Base-by-base conservation (phyloP, 2,113 vertebrate genomes). In the Lipotes vexillifer region DNA sequence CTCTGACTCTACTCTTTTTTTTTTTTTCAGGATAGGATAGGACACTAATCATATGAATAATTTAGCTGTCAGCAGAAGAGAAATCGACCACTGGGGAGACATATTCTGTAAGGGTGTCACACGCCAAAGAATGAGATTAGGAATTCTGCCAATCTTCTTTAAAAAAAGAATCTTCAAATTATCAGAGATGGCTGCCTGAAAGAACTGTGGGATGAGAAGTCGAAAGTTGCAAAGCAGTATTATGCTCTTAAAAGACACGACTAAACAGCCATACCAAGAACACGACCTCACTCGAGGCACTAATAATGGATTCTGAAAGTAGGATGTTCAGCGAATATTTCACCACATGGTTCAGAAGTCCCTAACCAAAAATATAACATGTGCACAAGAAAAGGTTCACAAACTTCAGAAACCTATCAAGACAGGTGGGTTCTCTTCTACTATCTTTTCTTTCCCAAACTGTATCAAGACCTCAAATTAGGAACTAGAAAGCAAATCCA, bases 251-350 rank as follows among this genome's bases (percentile, higher is more conserved):
- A 94, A 85, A 96, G 36, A 65, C 33, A 36, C 31, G n/a, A 78
- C 78, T 91, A 74, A 93, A 93, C 52, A 72, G 49, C 29, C 59
- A 68, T 38, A 33, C 68, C 33, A 66, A 77, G 72, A 90, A 61
- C 38, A 93, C 1, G 46, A 10, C 36, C 89, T 94, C 63, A 66
- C 29, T 57, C 0, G 0, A 91, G 36, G 41, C 74, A 87, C 86
- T 87, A 88, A 94, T 44, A 92, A 91, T 13, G 55, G 68, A 96
- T 81, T 78, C 93, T 96, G 52, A 52, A 66, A 92, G 84, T 46
- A 17, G 55, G 72, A 38, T 31, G 59, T 41, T 66, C 69, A 88
- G 57, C 65, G 41, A 66, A 63, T 44, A 29, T 38, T 68, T 78
- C 65, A 8, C 36, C 5, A 12, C 61, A 55, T 8, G 27, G 44